A percentile compares a stretch with the other conserved stretches of the same genome.
Conservation (phyloP, 2,113 vertebrate species). For the Marcusenius ussheri region DNA sequence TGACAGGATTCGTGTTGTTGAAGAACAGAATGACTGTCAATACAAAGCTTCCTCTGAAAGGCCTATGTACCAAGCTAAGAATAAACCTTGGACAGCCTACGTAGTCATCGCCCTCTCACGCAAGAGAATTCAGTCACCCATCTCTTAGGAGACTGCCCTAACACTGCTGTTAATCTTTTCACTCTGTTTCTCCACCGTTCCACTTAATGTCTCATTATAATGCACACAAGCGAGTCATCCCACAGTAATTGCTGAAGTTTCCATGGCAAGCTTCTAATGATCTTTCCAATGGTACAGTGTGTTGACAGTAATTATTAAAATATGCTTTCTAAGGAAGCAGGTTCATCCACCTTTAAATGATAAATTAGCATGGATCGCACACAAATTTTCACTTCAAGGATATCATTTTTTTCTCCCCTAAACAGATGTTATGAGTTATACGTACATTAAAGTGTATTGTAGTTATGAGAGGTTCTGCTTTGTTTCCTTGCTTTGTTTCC, state of each 20-base stretch:
- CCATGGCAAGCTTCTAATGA: neutral
- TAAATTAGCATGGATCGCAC: neutral
- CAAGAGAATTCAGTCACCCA: constrained; percentile 3
- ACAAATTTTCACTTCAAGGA: neutral
- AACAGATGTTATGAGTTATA: neutral
- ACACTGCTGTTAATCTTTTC: neutral
- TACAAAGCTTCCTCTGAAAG: neutral
- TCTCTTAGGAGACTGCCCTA: neutral
- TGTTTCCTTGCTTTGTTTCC: neutral
- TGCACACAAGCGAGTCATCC: neutral
- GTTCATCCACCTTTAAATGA: neutral
- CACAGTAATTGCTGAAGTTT: constrained; percentile 11
- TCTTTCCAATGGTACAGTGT: constrained; percentile 5
- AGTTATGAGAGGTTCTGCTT: neutral
- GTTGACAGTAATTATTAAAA: neutral
- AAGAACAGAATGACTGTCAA: neutral
- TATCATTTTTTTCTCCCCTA: neutral
- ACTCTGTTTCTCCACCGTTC: constrained; percentile 1
- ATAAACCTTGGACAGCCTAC: neutral
- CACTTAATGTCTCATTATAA: constrained; percentile 15
- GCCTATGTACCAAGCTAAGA: neutral
- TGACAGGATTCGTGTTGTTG: neutral
- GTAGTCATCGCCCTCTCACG: neutral
- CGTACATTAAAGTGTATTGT: neutral
- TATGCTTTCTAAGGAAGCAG: neutral